Evolutionary conservation across 1,140 invertebrate species (phyloP), one percentile per base, ranked within the genome.

Genomic region (Gryllus bimaculatus): DNA sequence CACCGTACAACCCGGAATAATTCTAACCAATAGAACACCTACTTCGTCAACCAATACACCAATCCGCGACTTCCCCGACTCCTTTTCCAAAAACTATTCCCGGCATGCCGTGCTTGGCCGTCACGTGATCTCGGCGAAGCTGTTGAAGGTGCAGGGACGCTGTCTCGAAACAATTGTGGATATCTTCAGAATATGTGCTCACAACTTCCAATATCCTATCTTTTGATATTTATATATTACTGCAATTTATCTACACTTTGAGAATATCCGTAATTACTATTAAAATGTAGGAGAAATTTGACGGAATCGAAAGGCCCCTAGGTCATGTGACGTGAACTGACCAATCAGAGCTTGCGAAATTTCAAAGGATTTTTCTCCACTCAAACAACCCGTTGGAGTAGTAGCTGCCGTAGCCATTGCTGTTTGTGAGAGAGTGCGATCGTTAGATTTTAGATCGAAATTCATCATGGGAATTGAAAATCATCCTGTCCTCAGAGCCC

Each of bases 331-430:
- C 81, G 78, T 49, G 78, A 75, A 47, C 81, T 48, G 81, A 81
- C 83, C 83, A 83, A 83, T 83, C 81, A 82, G 80, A 82, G 80
- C 78, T 49, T 79, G 77, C 77, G 79, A 81, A 83, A 82, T 82
- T 83, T 81, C 81, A 83, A 83, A 83, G 82, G 82, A 83, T 83
- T 83, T 83, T 83, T 83, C 83, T 80, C 79, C 82, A 82, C 81
- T 83, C 81, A 81, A 82, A 66, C 54, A 66, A 80, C 81, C 81
- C 81, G 83, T 83, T 83, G 82, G 81, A 81, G 82, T 83, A 82
- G 81, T 79, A 86, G 86, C 54, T 66, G 54, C 54, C 84, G 86
- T 86, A 86, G 86, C 87, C 87, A 88, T 88, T 87, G 86, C 87
- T 85, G 84, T 84, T 84, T 84, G 83, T 85, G 85, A 84, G 84